These are phyloP conservation scores for Morpho achilles DNA, from an alignment of 2,888 invertebrate genomes.

Conservation along the genomic window DNA sequence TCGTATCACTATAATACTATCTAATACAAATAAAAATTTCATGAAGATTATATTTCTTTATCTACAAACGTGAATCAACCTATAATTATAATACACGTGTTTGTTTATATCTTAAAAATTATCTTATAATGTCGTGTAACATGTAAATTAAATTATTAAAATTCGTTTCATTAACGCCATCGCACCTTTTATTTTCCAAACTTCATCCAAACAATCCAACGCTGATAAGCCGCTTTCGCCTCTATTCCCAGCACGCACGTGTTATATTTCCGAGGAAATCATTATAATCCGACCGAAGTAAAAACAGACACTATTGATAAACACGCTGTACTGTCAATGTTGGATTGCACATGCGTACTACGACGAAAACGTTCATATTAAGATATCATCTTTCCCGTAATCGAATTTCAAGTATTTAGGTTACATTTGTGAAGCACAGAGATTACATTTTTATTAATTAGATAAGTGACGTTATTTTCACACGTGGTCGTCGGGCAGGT, in stretches of 20 bases:
- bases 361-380: not conserved
- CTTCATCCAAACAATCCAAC: not conserved
- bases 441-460: not conserved
- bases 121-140: too few species aligned
- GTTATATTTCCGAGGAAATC: not conserved
- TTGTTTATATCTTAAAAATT: too few species aligned
- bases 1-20: too few species aligned
- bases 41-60: too few species aligned
- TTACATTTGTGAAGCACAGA: constrained; percentile 3
- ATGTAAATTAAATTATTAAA: not conserved
- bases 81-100: too few species aligned
- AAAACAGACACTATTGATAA: not conserved
- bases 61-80: too few species aligned
- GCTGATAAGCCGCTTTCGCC: not conserved
- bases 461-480: not conserved
- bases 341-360: constrained; percentile 5
- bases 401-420: not conserved
- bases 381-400: not conserved
- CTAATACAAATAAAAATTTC: too few species aligned
- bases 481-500: constrained; percentile 5
- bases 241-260: not conserved
- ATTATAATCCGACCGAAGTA: constrained; percentile 1
- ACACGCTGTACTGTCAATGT: constrained; percentile 6
- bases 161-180: not conserved
- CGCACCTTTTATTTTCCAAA: constrained; percentile 9